Base-by-base conservation (phyloP, 2,113 vertebrate genomes). In the Lasiurus borealis region DNA sequence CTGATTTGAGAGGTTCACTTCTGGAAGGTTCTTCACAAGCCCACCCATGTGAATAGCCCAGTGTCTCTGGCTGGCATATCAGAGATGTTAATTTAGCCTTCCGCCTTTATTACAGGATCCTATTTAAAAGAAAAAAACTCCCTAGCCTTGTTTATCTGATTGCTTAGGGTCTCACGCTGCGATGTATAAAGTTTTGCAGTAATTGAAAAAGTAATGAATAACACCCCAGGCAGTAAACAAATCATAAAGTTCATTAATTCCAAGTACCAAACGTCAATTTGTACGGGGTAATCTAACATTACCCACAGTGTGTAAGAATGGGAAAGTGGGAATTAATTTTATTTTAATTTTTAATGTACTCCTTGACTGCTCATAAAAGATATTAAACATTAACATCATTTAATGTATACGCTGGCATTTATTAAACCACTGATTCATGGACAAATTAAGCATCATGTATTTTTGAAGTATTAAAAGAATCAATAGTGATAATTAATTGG, bases 181-280 rank as follows among this genome's bases (percentile, higher is more conserved):
- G 69, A 91, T 89, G 50, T 52, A 88, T 83, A 80, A 95, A 93
- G 48, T 94, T 96, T 96, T 95, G 95, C 62, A 8, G 19, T 94
- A 97, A 98, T 72, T 96, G 77, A 96, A 97, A 96, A 98, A 95
- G 78, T 97, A 96, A 94, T 54, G 85, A 94, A 81, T 72, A 98
- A 90, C 57, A 90, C 87, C 85, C 95, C 78, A 62, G 94, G 90
- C 92, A 94, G 68, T 96, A 98, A 97, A 97, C 96, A 96, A 97
- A 97, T 89, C 81, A 97, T 40, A n/a, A 90, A 84, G 76, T 93
- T 95, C 95, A 92, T 98, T 98, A 95, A 96, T 88, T 95, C 90
- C 90, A 95, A 97, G 23, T 16, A 82, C 88, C 57, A 29, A 96
- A 96, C 78, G 25, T 90, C 83, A 90, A 88, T 97, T 95, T 88